Evolutionary conservation across 1,140 invertebrate genomes (phyloP).

Genomic region (Aradophagus sp.): DNA sequence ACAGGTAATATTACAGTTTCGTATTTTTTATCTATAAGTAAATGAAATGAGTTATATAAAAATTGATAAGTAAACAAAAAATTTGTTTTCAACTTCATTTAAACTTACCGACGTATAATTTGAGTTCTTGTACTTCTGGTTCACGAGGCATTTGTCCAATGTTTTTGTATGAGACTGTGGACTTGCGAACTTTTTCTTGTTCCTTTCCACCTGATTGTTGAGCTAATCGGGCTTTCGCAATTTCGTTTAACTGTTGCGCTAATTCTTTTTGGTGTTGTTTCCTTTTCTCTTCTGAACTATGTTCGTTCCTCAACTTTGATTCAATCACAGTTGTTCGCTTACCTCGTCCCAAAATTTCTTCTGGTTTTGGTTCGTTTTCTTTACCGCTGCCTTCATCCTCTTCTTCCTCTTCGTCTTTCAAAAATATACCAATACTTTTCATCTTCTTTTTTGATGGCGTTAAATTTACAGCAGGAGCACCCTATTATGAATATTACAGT

Average conservation of each 20-base stretch:
- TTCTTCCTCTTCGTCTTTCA: constrained; percentile 95
- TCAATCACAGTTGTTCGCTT: constrained; percentile 95
- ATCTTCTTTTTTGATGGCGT: constrained; percentile 97
- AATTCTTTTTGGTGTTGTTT: constrained; percentile 98
- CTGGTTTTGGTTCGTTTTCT: constrained; percentile 79
- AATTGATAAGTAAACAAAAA: too few relatives aligned
- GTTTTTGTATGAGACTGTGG: constrained; percentile 96
- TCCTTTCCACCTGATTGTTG: constrained; percentile 90
- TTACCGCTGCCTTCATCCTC: constrained; percentile 85
- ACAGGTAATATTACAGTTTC: constrained; percentile 98
- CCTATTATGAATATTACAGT: constrained; percentile 69
- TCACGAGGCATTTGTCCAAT: constrained; percentile 94
- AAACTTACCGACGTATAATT: constrained; percentile 92
- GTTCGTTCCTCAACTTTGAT: constrained; percentile 95
- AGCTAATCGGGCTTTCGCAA: constrained; percentile 92
- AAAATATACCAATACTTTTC: constrained; percentile 96
- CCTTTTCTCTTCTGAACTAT: constrained; percentile 96
- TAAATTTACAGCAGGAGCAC: constrained; percentile 87
- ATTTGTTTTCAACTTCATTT: constrained; percentile 8
- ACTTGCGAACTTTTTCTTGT: constrained; percentile 93
- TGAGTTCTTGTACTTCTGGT: constrained; percentile 93
- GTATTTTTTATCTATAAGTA: constrained; percentile 91
- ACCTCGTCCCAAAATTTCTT: constrained; percentile 84
- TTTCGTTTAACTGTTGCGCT: constrained; percentile 91
- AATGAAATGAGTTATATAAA: constrained; percentile 13